Evolutionary conservation across 2,888 invertebrate genomes (phyloP).

Genomic region (Lycocerus yunnanus): DNA sequence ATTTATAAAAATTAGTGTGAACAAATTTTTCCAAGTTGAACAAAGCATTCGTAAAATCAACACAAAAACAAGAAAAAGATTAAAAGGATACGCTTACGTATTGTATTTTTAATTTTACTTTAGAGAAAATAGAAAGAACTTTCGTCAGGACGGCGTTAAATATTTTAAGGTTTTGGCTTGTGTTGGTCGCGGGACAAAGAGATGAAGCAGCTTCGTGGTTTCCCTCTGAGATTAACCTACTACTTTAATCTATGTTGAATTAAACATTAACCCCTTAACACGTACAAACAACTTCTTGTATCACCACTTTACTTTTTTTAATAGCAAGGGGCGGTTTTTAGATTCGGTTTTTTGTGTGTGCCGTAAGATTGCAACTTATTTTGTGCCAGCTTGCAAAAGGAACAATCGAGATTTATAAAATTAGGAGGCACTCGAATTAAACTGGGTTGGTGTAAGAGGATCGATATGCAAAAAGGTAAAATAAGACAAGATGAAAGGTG

Average conservation of each 20-base stretch:
- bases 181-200: constrained; percentile 28
- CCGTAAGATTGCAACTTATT: neutral
- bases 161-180: constrained; percentile 39
- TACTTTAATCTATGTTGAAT: constrained; percentile 51
- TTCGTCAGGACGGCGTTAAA: constrained; percentile 41
- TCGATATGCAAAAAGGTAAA: neutral
- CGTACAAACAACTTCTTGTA: constrained; percentile 39
- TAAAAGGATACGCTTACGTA: constrained; percentile 6
- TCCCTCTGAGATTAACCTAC: constrained; percentile 47
- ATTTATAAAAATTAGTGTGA: neutral
- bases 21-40: neutral
- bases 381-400: neutral
- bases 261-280: constrained; percentile 47
- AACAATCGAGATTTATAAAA: neutral
- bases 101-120: constrained; percentile 47
- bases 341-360: neutral
- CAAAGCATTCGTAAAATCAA: neutral
- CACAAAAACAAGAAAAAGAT: neutral
- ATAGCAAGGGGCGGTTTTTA: neutral
- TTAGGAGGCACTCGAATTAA: neutral
- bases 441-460: neutral
- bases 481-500: constrained; percentile 3
- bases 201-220: constrained; percentile 25
- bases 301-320: constrained; percentile 33
- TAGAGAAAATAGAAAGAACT: constrained; percentile 38